Percentiles rank a stretch among this genome's conserved stretches.
Conservation (phyloP, 2,797 vertebrate species). For the Chaenodraco wilsoni region DNA sequence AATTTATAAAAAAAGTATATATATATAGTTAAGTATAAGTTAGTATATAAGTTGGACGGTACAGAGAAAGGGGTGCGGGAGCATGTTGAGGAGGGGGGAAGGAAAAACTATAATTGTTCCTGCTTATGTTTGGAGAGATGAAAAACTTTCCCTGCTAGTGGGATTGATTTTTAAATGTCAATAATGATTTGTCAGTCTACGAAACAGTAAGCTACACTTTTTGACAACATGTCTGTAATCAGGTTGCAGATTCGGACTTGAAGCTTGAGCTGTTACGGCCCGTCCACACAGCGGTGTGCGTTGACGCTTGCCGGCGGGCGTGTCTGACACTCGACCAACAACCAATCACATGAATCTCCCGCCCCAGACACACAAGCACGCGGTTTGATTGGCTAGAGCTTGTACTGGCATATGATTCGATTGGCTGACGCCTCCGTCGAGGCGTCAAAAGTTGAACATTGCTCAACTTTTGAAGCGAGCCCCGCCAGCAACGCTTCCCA, state of each 20-base stretch:
- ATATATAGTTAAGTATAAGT: too few relatives aligned
- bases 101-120: conserved; percentile 44
- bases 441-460: too few relatives aligned
- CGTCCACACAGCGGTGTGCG: too few relatives aligned
- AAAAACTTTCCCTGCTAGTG: conserved; percentile 16
- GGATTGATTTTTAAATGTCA: conserved; percentile 33
- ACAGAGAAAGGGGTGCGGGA: conserved; percentile 27
- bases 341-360: too few relatives aligned
- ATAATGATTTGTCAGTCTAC: conserved; percentile 16
- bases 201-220: conserved; percentile 34
- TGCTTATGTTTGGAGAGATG: conserved; percentile 41
- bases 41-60: conserved; percentile 19
- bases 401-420: too few relatives aligned
- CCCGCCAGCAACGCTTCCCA: too few relatives aligned
- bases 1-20: neutral
- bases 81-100: conserved; percentile 17
- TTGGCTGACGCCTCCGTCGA: too few relatives aligned
- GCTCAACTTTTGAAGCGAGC: too few relatives aligned
- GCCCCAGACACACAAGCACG: too few relatives aligned
- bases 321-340: too few relatives aligned
- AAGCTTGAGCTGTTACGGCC: conserved; percentile 13
- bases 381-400: too few relatives aligned
- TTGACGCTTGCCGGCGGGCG: too few relatives aligned
- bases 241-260: conserved; percentile 11
- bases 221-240: conserved; percentile 10